A percentile compares a stretch with the other conserved stretches of the same genome.
phyloP scores from a whole-genome alignment of 2,797 vertebrate genomes.

The Myiotriccus ornatus region DNA sequence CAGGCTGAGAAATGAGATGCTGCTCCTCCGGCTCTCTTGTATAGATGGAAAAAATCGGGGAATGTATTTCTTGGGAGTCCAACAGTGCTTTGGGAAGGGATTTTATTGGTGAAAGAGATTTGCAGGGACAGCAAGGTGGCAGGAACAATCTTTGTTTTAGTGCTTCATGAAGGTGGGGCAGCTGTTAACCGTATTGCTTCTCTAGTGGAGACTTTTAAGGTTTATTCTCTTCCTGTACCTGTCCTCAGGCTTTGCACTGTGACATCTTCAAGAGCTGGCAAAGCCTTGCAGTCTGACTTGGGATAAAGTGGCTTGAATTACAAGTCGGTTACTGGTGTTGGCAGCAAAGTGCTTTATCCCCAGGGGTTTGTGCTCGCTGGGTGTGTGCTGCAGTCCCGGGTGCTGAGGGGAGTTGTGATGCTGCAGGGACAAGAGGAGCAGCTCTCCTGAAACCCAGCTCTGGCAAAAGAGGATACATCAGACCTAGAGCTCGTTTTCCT shows the following conservation, averaged over 20 bases:
- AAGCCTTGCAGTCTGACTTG: neutral
- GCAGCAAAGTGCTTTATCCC: neutral
- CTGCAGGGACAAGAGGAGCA: neutral
- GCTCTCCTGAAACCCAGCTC: neutral
- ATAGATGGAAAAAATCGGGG: neutral
- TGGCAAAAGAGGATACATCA: neutral
- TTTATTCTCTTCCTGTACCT: neutral
- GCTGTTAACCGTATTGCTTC: neutral
- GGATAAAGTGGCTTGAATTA: neutral
- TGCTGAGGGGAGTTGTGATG: neutral
- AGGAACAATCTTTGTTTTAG: neutral
- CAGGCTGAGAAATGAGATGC: neutral
- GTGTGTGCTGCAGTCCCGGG: neutral
- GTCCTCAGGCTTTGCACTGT: neutral
- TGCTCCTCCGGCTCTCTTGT: neutral
- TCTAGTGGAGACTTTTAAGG: neutral
- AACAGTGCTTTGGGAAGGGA: neutral
- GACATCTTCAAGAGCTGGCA: neutral
- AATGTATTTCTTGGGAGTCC: neutral
- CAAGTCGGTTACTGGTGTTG: neutral
- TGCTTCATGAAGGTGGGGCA: neutral
- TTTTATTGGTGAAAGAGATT: neutral
- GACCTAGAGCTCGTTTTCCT: neutral
- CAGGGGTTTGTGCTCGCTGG: neutral
- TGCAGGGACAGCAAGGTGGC: neutral